Base-by-base conservation (phyloP, 1,140 invertebrate species). In the Sycophila sp. region DNA sequence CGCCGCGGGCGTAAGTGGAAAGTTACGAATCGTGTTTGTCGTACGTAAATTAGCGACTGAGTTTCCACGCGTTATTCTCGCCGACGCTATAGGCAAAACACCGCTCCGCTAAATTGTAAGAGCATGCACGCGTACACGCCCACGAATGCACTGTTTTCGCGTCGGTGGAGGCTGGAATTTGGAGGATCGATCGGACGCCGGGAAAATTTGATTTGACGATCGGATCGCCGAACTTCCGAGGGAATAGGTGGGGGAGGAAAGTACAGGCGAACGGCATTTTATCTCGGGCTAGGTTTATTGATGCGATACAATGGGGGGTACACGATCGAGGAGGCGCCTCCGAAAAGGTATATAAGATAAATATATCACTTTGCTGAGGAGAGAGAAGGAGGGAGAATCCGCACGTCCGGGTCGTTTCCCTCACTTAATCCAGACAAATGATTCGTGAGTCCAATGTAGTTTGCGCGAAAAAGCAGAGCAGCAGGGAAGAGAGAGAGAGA, bases 381-480 rank as follows among this genome's bases (percentile, higher is more conserved):
- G n/a, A n/a, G n/a, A n/a, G n/a, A n/a, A n/a, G n/a, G n/a, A n/a
- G n/a, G 24, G 55, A 58, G 30, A 36, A 58, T 19, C 17, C 17
- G 55, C n/a, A 24, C 17, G 8, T 36, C 55, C 38, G 13, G 55
- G 45, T 8, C 17, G 19, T 53, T 60, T 71, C 53, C 24, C 55
- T 45, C 60, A 71, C 73, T 74, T 78, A 77, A 77, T 78, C 77
- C 73, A 77, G 77, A 78, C 76, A 76, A 78, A 78, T 76, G 77
- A 77, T 77, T 64, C 63, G 38, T 17, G 36, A 60, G 24, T 60
- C 55, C 34, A 58, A n/a, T 55, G 30, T 11, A 55, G 55, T 58
- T 58, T 58, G 17, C 34, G 63, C 66, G 74, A 58, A 71, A 73
- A 73, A 28, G 36, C 19, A 30, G 24, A 17, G 10, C n/a, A 10